Evolutionary conservation across 2,888 invertebrate genomes (phyloP).

Genomic region (Melanotus villosus): DNA sequence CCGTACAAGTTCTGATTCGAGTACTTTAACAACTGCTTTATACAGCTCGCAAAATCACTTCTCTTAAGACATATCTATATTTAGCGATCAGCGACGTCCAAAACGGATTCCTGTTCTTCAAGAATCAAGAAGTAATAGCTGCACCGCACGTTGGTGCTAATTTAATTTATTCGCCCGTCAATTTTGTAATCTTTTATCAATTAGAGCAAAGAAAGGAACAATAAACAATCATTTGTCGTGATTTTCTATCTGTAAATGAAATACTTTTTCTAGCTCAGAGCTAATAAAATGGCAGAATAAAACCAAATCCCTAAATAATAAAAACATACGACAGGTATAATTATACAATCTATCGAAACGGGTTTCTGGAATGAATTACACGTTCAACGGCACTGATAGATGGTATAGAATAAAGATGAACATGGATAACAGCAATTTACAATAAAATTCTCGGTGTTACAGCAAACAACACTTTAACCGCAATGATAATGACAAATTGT

Average conservation of each 20-base stretch:
- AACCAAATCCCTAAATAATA: background rate
- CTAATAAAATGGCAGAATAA: constrained; percentile 4
- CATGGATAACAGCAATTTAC: constrained; percentile 8
- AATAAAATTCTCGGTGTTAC: background rate
- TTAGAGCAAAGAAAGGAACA: background rate
- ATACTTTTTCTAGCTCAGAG: no score
- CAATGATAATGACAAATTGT: constrained; percentile 18
- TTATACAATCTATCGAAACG: constrained; percentile 16
- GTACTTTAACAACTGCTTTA: background rate
- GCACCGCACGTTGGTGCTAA: constrained; percentile 16
- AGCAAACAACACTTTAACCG: constrained; percentile 4
- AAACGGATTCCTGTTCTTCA: constrained; percentile 13
- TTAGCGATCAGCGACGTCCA: constrained; percentile 12
- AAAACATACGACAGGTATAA: constrained; percentile 14
- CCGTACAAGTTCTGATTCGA: constrained; percentile 10
- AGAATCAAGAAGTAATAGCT: background rate
- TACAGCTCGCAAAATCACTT: constrained; percentile 15
- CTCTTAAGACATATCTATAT: constrained; percentile 12
- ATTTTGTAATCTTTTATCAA: background rate
- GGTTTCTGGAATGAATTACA: constrained; percentile 11
- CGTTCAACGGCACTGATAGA: constrained; percentile 12
- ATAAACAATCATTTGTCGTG: background rate
- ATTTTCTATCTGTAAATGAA: background rate
- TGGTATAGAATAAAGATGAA: constrained; percentile 8
- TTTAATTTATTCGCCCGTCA: constrained; percentile 4